A percentile compares a stretch with the other conserved stretches of the same genome.
Conservation (phyloP, 1,140 invertebrate species). For the Bactericera cockerelli region DNA sequence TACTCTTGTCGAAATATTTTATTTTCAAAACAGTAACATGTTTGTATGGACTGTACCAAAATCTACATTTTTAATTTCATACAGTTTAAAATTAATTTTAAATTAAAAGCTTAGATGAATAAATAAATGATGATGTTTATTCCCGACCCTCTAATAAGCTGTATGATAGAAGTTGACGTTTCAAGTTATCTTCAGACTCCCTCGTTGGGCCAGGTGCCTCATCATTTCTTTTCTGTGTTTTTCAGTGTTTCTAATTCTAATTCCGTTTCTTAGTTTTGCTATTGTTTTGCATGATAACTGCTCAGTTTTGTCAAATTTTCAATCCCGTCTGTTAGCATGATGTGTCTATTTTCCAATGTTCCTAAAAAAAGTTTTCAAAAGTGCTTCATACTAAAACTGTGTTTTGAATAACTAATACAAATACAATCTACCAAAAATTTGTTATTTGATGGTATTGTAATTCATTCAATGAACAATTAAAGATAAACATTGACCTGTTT, state of each 20-base stretch:
- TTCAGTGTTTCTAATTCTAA: neutral
- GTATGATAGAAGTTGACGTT: slow-evolving; percentile 62
- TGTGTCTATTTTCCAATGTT: no score
- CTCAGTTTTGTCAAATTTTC: no score
- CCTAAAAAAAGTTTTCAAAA: no score
- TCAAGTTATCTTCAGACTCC: slow-evolving; percentile 64
- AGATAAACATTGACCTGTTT: no score
- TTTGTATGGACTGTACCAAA: slow-evolving; percentile 28
- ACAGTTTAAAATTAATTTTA: slow-evolving; percentile 30
- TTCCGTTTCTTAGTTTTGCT: neutral
- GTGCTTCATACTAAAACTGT: no score
- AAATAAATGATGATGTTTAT: no score
- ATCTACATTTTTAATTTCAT: neutral
- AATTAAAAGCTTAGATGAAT: no score
- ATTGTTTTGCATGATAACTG: neutral
- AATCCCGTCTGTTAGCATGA: no score
- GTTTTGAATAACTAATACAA: no score
- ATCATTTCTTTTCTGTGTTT: neutral
- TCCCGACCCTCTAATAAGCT: slow-evolving; percentile 60
- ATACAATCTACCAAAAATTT: no score
- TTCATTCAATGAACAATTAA: no score
- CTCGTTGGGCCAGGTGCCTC: slow-evolving; percentile 56
- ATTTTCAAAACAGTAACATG: slow-evolving; percentile 17
- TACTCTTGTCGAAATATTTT: slow-evolving; percentile 12
- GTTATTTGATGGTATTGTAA: no score